Evolutionary conservation across 2,888 invertebrate genomes (phyloP).

Genomic region (Sarcophaga rosellei): DNA sequence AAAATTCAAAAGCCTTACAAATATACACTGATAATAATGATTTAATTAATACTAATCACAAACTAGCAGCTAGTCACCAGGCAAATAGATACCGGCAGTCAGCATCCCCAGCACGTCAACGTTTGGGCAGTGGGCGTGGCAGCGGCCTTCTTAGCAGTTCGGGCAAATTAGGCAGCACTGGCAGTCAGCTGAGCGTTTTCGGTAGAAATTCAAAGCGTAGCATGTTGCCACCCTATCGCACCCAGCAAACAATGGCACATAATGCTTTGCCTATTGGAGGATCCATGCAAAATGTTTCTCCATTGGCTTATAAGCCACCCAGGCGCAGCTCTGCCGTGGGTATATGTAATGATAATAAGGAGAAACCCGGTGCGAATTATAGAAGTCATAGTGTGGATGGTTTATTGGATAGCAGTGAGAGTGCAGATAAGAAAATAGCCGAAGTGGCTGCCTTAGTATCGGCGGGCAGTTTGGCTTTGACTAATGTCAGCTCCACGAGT

Average conservation of each 20-base stretch:
- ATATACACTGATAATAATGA: constrained; percentile 74
- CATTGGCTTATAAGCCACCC: constrained; percentile 75
- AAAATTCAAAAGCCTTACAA: constrained; percentile 69
- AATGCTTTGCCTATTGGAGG: constrained; percentile 70
- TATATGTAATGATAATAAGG: constrained; percentile 77
- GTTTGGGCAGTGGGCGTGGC: constrained; percentile 80
- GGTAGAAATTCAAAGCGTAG: constrained; percentile 75
- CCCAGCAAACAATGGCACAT: constrained; percentile 73
- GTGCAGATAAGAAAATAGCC: constrained; percentile 76
- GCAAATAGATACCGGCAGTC: constrained; percentile 85
- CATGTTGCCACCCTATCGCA: constrained; percentile 78
- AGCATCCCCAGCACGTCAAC: constrained; percentile 85
- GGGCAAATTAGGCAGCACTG: constrained; percentile 74
- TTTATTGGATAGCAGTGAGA: constrained; percentile 82
- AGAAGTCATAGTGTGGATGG: constrained; percentile 85
- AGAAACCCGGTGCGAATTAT: constrained; percentile 80
- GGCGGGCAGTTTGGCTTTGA: constrained; percentile 77
- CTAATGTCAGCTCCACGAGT: constrained; percentile 77
- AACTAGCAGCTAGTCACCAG: constrained; percentile 81
- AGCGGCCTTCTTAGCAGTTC: constrained; percentile 74
- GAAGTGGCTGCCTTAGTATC: constrained; percentile 76
- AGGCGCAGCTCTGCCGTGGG: constrained; percentile 79
- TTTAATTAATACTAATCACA: constrained; percentile 80
- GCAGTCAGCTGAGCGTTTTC: constrained; percentile 75
- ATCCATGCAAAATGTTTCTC: constrained; percentile 77